phyloP scores from a whole-genome alignment of 2,888 invertebrate species.

The Acrocyrtus sp. region DNA sequence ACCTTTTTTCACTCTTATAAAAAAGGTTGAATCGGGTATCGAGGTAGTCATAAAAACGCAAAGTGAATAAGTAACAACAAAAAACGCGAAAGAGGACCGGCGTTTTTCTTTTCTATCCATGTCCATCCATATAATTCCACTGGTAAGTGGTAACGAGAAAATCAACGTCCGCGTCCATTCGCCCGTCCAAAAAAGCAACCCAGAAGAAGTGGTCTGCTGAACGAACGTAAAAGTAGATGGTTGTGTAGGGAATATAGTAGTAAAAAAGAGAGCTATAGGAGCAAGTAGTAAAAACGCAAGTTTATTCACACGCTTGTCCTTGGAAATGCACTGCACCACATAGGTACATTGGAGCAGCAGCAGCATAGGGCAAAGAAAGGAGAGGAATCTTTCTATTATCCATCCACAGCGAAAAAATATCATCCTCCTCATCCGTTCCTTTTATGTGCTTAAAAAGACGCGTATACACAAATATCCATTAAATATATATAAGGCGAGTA shows the following conservation, averaged over 20 bases:
- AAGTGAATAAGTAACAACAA: conserved; percentile 26
- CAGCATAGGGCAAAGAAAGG: too few species aligned
- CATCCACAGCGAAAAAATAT: too few species aligned
- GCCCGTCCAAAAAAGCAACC: conserved; percentile 9
- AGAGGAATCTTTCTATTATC: background rate
- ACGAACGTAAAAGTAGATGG: too few species aligned
- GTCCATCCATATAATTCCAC: conserved; percentile 30
- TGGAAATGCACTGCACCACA: conserved; percentile 44
- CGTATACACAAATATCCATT: too few species aligned
- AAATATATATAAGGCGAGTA: too few species aligned
- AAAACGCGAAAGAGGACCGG: conserved; percentile 20
- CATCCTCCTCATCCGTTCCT: too few species aligned
- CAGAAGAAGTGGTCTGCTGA: background rate
- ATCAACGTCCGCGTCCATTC: conserved; percentile 4
- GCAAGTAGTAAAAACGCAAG: conserved; percentile 41
- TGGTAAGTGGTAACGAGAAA: too few species aligned
- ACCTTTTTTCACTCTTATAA: conserved; percentile 19
- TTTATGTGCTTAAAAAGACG: too few species aligned
- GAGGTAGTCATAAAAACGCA: conserved; percentile 43
- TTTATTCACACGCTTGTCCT: conserved; percentile 57
- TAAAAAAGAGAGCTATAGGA: conserved; percentile 9
- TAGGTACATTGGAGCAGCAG: too few species aligned
- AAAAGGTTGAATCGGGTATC: conserved; percentile 37
- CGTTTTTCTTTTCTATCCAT: conserved; percentile 22
- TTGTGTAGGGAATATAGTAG: conserved; percentile 2